Evolutionary conservation across 2,113 vertebrate genomes (phyloP).

Genomic region (Grammomys surdaster): DNA sequence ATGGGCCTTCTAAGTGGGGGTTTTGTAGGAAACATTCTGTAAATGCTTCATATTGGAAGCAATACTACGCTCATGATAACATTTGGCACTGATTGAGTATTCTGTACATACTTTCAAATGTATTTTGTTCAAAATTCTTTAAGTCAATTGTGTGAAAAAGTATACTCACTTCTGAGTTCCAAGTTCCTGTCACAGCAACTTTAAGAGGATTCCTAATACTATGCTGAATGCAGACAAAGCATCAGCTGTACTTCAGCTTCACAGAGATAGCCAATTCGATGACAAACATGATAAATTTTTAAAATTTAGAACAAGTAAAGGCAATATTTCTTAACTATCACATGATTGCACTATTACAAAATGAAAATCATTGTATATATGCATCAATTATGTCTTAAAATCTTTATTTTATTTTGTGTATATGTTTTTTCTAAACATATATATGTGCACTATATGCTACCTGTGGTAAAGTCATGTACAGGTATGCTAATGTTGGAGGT

Average conservation of each 20-base stretch:
- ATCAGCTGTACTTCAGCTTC: not conserved
- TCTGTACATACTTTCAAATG: not conserved
- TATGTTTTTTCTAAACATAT: not conserved
- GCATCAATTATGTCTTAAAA: not conserved
- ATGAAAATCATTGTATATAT: not conserved
- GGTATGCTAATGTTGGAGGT: not conserved
- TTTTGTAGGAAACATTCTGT: not conserved
- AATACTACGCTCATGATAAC: not conserved
- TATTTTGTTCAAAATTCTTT: not conserved
- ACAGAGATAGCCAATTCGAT: not conserved
- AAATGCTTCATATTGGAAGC: conserved; percentile 3
- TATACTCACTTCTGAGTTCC: not conserved
- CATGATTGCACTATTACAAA: not conserved
- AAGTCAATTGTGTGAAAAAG: not conserved
- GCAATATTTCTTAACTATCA: not conserved
- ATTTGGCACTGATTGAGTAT: not conserved
- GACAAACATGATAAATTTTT: not conserved
- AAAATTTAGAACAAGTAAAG: not conserved
- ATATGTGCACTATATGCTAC: not conserved
- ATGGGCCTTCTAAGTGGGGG: not conserved
- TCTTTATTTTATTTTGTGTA: not conserved
- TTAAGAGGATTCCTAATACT: not conserved
- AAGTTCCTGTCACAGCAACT: not conserved
- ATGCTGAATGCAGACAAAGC: not conserved
- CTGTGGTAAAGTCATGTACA: not conserved